phyloP scores from a whole-genome alignment of 2,797 vertebrate genomes.

The Aulostomus chinensis region DNA sequence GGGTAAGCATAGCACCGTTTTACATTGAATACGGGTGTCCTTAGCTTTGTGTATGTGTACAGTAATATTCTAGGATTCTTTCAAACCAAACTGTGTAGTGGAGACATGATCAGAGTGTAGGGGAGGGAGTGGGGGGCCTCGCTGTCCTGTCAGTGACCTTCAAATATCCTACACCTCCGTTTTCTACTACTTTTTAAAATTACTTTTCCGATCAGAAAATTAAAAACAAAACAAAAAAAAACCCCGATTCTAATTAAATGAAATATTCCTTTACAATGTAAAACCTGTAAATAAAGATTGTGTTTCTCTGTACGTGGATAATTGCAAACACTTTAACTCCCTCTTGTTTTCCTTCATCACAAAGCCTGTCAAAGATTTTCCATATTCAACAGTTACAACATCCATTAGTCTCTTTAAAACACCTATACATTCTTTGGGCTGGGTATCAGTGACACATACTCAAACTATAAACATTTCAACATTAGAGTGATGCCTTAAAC shows the following conservation, averaged over 20 bases:
- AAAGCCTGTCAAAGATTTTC: slow-evolving; percentile 38
- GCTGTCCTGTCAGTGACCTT: slow-evolving; percentile 32
- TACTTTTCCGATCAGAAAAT: slow-evolving; percentile 1
- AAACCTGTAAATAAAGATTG: slow-evolving; percentile 37
- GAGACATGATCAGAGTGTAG: slow-evolving; percentile 47
- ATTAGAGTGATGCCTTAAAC: slow-evolving; percentile 48
- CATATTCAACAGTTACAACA: slow-evolving; percentile 64
- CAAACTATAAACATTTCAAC: slow-evolving; percentile 56
- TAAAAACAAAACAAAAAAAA: neutral
- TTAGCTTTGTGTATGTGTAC: slow-evolving; percentile 69
- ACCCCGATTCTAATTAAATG: slow-evolving; percentile 1
- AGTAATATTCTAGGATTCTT: slow-evolving; percentile 52
- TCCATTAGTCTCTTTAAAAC: slow-evolving; percentile 69
- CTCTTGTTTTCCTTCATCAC: slow-evolving; percentile 64
- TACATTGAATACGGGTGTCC: slow-evolving; percentile 76
- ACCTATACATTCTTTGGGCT: slow-evolving; percentile 81
- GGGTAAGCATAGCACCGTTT: slow-evolving; percentile 79
- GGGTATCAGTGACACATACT: slow-evolving; percentile 65
- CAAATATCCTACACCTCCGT: slow-evolving; percentile 46
- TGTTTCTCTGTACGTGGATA: slow-evolving; percentile 28
- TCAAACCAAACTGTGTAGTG: slow-evolving; percentile 57
- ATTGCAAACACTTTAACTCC: slow-evolving; percentile 21
- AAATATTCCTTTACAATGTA: slow-evolving; percentile 48
- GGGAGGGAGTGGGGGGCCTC: slow-evolving; percentile 11
- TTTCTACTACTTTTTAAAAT: slow-evolving; percentile 21